Conservation (phyloP, 2,888 invertebrate genomes). For the Bembecia ichneumoniformis region DNA sequence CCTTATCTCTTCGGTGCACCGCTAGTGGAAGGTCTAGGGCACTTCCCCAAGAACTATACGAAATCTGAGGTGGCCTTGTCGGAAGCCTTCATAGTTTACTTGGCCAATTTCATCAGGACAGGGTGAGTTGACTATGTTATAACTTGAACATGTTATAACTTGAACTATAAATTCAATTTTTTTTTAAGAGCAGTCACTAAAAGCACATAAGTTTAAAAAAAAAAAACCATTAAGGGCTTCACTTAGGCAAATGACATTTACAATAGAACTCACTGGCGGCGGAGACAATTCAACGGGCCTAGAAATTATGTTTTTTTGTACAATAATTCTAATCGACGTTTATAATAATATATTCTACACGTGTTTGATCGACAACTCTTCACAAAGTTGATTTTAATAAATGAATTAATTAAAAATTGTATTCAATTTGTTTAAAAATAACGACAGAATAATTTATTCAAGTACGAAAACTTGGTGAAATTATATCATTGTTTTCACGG, state of each 20-base stretch:
- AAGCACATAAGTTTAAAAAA: background rate
- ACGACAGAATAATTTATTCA: background rate
- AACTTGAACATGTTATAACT: background rate
- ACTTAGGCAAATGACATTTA: too few relatives aligned
- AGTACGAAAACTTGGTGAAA: background rate
- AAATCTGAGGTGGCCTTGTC: slow-evolving; percentile 88
- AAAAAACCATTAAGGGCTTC: too few relatives aligned
- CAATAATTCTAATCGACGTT: too few relatives aligned
- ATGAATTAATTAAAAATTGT: too few relatives aligned
- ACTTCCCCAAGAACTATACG: slow-evolving; percentile 91
- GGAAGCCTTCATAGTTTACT: slow-evolving; percentile 89
- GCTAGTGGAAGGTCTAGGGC: slow-evolving; percentile 84
- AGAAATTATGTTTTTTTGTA: too few relatives aligned
- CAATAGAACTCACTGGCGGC: too few relatives aligned
- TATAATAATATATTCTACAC: too few relatives aligned
- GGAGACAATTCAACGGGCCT: too few relatives aligned
- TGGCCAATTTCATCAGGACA: slow-evolving; percentile 89
- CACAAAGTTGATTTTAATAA: too few relatives aligned
- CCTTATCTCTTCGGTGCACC: slow-evolving; percentile 94
- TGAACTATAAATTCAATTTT: background rate
- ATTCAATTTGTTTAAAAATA: too few relatives aligned
- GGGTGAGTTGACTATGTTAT: slow-evolving; percentile 77
- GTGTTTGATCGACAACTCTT: too few relatives aligned
- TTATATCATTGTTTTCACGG: slow-evolving; percentile 25
- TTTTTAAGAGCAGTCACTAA: background rate